Evolutionary conservation across 2,113 vertebrate species (phyloP).

Genomic region (Oxyura jamaicensis): DNA sequence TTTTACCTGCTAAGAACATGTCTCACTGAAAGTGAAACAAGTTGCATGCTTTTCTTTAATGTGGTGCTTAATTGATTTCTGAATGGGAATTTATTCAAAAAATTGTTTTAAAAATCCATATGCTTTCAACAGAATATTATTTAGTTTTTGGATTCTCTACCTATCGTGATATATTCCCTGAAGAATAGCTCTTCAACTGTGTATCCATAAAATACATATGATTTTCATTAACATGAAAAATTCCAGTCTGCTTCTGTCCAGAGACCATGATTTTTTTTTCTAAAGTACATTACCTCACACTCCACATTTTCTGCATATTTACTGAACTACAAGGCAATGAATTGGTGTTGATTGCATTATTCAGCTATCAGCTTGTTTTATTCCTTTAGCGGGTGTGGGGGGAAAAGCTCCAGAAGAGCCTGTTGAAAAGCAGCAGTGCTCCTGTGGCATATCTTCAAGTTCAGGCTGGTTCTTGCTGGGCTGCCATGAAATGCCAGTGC

Average conservation of each 20-base stretch:
- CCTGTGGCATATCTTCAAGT: background rate
- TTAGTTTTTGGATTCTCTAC: background rate
- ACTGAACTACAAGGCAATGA: background rate
- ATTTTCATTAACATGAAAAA: background rate
- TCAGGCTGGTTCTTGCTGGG: background rate
- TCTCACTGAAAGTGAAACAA: background rate
- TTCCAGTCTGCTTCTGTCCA: background rate
- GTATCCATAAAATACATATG: background rate
- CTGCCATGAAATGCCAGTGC: background rate
- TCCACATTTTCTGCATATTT: constrained; percentile 13
- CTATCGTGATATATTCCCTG: background rate
- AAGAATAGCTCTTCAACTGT: background rate
- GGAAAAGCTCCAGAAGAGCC: background rate
- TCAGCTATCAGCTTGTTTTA: constrained; percentile 3
- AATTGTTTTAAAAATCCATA: background rate
- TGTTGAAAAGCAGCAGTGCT: background rate
- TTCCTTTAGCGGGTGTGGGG: background rate
- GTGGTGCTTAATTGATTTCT: background rate
- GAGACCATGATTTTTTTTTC: background rate
- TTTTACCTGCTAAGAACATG: background rate
- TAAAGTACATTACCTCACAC: background rate
- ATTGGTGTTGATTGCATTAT: constrained; percentile 47
- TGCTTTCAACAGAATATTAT: background rate
- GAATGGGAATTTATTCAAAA: background rate
- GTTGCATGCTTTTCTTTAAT: background rate